Percentiles rank a stretch among this genome's conserved stretches.
phyloP scores from a whole-genome alignment of 2,888 invertebrate species.

The Meta bourneti region DNA sequence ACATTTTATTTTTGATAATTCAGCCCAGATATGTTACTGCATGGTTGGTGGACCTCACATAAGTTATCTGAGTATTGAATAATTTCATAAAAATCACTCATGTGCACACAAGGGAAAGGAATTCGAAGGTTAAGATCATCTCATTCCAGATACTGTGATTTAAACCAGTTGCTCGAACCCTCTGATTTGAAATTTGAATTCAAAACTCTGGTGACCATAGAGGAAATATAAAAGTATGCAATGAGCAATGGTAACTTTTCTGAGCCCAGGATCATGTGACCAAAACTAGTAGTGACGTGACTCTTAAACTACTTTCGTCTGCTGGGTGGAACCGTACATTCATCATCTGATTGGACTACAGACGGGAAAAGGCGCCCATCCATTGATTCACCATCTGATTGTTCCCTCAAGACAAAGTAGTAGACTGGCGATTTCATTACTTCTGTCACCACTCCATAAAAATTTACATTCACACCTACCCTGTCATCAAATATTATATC shows the following conservation, averaged over 20 bases:
- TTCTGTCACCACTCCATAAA: neutral
- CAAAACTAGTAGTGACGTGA: too few relatives aligned
- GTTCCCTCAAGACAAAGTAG: neutral
- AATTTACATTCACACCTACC: too few relatives aligned
- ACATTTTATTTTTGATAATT: neutral
- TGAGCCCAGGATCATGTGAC: neutral
- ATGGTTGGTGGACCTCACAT: neutral
- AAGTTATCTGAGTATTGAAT: neutral
- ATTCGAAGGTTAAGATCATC: neutral
- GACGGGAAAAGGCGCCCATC: too few relatives aligned
- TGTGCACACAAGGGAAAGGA: neutral
- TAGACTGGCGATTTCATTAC: neutral
- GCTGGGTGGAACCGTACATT: too few relatives aligned
- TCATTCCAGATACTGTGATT: neutral
- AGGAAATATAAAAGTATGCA: too few relatives aligned
- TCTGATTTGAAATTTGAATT: neutral
- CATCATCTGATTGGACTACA: too few relatives aligned
- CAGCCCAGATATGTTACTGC: neutral
- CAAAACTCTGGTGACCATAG: neutral
- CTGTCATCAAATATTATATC: too few relatives aligned
- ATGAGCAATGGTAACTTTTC: too few relatives aligned
- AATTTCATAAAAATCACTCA: neutral
- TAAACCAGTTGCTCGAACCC: neutral
- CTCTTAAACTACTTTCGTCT: too few relatives aligned
- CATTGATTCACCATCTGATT: too few relatives aligned